phyloP scores from a whole-genome alignment of 2,797 vertebrate species.

The Urocyon cinereoargenteus region DNA sequence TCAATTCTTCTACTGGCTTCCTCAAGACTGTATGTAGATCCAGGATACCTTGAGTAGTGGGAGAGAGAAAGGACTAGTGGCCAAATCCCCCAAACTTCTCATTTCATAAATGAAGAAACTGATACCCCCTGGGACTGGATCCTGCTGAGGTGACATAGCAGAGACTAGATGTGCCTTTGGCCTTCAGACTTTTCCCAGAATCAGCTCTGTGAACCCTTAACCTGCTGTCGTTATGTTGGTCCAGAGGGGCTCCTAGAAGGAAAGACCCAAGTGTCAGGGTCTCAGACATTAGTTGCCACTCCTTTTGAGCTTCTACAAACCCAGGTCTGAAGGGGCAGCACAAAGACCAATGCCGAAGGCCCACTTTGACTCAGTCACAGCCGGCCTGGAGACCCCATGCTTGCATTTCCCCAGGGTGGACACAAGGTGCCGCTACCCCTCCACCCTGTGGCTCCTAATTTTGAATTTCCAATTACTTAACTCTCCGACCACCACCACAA shows the following conservation, averaged over 20 bases:
- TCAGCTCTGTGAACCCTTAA: not conserved
- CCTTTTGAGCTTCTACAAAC: constrained; percentile 12
- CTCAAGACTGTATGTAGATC: not conserved
- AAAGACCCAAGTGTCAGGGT: not conserved
- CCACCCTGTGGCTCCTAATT: not conserved
- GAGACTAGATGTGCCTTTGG: not conserved
- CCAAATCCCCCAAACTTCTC: not conserved
- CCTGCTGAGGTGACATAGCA: not conserved
- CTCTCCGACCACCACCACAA: not conserved
- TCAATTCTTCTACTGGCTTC: not conserved
- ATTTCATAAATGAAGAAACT: constrained; percentile 33
- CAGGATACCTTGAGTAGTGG: not conserved
- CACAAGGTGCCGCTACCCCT: constrained; percentile 4
- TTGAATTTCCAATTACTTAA: not conserved
- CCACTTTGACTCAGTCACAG: not conserved
- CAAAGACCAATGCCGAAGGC: not conserved
- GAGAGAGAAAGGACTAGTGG: not conserved
- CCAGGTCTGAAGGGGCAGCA: not conserved
- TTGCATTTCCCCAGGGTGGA: not conserved
- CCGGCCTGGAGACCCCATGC: not conserved
- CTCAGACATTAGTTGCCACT: not conserved
- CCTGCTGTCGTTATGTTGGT: not conserved
- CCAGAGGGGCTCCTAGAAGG: not conserved
- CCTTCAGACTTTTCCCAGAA: not conserved
- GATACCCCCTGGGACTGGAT: not conserved